These are phyloP conservation scores for Antigone vipio DNA, from an alignment of 2,113 vertebrate species.

Conservation along the genomic window DNA sequence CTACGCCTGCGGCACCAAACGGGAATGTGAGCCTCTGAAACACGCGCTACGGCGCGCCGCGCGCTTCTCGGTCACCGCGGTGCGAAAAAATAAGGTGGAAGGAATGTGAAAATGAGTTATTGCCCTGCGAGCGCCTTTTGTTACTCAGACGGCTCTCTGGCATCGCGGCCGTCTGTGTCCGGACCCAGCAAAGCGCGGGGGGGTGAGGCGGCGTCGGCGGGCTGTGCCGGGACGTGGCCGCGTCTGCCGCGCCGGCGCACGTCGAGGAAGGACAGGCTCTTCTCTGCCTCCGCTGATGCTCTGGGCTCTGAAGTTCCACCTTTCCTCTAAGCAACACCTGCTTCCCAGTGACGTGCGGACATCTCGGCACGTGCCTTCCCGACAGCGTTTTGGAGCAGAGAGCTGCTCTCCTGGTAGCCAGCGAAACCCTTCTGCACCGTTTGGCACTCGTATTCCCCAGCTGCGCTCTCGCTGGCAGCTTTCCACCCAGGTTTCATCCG, in stretches of 20 bases:
- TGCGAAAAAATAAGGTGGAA: neutral
- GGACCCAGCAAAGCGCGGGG: neutral
- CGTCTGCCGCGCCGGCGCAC: neutral
- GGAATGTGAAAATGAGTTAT: neutral
- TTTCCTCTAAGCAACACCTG: neutral
- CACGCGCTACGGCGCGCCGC: rapidly evolving
- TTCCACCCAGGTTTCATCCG: constrained; percentile 82
- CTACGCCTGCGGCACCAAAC: neutral
- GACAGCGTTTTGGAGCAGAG: constrained; percentile 12
- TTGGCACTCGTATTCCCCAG: constrained; percentile 78
- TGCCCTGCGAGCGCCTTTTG: neutral
- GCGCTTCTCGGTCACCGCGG: neutral
- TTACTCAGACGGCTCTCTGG: neutral
- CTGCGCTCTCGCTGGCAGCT: constrained; percentile 73
- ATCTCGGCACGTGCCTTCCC: neutral
- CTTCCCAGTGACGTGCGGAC: neutral
- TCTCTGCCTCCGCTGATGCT: neutral
- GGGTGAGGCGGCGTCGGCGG: neutral
- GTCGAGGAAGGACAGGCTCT: neutral
- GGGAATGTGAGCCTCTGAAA: neutral
- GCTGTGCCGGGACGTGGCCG: neutral
- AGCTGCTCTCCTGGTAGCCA: constrained; percentile 20
- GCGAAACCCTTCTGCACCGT: constrained; percentile 49
- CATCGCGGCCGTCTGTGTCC: rapidly evolving
- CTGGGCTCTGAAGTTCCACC: neutral